Evolutionary conservation across 2,113 vertebrate genomes (phyloP), one percentile per base, ranked within the genome.

Genomic region (Centrocercus urophasianus): DNA sequence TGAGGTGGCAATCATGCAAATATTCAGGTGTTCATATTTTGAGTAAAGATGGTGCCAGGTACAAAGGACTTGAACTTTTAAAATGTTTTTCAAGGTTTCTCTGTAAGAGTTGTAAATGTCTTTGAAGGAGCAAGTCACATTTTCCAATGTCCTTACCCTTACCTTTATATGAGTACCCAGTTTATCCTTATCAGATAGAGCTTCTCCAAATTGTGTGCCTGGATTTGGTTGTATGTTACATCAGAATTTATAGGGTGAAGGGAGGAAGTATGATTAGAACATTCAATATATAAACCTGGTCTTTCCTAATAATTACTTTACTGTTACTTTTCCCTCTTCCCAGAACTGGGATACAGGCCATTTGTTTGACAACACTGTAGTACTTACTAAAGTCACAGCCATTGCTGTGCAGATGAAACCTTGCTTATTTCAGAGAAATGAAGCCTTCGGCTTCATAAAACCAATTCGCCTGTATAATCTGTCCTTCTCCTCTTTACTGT

Each of bases 101-200:
- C 13, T 77, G 1, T 48, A 25, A 60, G 36, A 88, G 45, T 57
- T 32, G 61, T 52, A 75, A 75, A 65, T 0, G 4, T 19, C 13
- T 2, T 17, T 16, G 74, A 59, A 4, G 10, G n/a, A 3, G 1
- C 61, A 34, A 30, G 17, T 30, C 0, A 1, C 32, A 10, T 74
- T 74, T 84, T 94, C 45, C 20, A 57, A 59, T 91, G 60, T 14
- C 48, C 28, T 27, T 24, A 28, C 15, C 13, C 42, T 66, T 66
- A 32, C 38, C 38, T 38, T 38, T 38, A 38, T 38, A 38, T 40
- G 13, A 15, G 24, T 42, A 25, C 18, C 18, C 42, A 71, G 34
- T 16, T 7, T 34, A 75, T 5, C 47, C 52, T 87, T 5, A 60
- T 60, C 50, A 78, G 21, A 48, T 12, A 24, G 40, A 43, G 50